These are phyloP conservation scores for Psammodynastes pulverulentus DNA, from an alignment of 2,113 vertebrate species.

Conservation along the genomic window DNA sequence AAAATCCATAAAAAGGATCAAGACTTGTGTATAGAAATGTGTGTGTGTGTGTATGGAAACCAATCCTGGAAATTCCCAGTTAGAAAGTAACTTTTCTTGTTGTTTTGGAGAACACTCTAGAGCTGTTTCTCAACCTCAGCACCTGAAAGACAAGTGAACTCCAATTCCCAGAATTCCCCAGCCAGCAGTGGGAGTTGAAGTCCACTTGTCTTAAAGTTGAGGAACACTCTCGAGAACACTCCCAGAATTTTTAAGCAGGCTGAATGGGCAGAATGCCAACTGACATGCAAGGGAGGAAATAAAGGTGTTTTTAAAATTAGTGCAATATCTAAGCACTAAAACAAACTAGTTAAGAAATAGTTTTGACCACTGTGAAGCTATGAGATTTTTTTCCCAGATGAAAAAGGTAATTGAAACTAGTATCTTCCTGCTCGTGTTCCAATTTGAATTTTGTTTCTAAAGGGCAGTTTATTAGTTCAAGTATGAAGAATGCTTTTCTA, in stretches of 20 bases:
- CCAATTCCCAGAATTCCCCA: no score
- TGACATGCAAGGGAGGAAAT: background rate
- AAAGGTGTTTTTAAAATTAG: background rate
- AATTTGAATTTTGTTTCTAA: background rate
- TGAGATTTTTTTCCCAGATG: background rate
- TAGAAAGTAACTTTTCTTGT: background rate
- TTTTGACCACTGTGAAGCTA: background rate
- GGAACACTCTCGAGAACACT: background rate
- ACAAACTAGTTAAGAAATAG: background rate
- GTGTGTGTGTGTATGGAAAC: background rate
- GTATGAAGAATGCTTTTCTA: background rate
- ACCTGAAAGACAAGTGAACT: no score
- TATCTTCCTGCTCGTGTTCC: background rate
- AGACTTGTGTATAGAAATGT: background rate
- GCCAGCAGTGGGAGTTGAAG: background rate
- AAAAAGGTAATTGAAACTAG: background rate
- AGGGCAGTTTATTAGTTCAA: background rate
- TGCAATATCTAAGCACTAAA: background rate
- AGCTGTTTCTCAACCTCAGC: background rate
- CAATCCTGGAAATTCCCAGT: background rate
- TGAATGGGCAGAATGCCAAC: background rate
- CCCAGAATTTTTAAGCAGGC: background rate
- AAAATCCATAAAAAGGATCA: background rate
- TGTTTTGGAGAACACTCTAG: background rate
- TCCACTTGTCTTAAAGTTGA: background rate